Evolutionary conservation across 2,113 vertebrate genomes (phyloP).

Genomic region (Ahaetulla prasina): DNA sequence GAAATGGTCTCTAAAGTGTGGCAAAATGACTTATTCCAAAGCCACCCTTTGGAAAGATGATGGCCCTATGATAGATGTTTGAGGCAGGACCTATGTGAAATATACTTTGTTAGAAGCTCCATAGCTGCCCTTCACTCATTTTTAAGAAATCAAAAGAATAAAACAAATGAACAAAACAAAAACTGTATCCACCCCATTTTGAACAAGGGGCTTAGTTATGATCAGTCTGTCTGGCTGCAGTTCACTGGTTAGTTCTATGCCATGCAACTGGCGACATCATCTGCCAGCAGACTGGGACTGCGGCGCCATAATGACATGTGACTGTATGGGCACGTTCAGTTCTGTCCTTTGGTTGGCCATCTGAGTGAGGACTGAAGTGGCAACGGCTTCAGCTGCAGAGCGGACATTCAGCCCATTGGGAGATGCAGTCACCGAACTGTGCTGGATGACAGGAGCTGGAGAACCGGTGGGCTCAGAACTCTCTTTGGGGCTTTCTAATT

Average conservation of each 20-base stretch:
- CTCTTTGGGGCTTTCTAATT: slow-evolving; percentile 86
- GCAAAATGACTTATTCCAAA: background rate
- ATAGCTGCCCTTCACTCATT: slow-evolving; percentile 63
- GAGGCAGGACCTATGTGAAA: slow-evolving; percentile 18
- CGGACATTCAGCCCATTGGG: slow-evolving; percentile 85
- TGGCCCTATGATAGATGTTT: background rate
- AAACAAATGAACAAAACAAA: background rate
- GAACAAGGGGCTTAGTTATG: slow-evolving; percentile 14
- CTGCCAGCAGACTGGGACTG: slow-evolving; percentile 92
- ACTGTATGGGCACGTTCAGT: slow-evolving; percentile 72
- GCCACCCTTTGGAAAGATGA: background rate
- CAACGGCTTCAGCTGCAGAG: slow-evolving; percentile 90
- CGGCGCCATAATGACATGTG: slow-evolving; percentile 83
- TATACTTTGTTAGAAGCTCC: slow-evolving; percentile 38
- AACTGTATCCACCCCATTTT: slow-evolving; percentile 30
- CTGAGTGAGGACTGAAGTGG: slow-evolving; percentile 91
- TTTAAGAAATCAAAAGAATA: background rate
- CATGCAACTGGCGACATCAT: slow-evolving; percentile 76
- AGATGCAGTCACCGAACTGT: slow-evolving; percentile 82
- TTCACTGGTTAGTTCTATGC: slow-evolving; percentile 51
- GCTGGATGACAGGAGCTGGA: slow-evolving; percentile 90
- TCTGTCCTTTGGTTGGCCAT: slow-evolving; percentile 91
- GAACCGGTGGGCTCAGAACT: slow-evolving; percentile 85
- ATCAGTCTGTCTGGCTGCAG: slow-evolving; percentile 43
- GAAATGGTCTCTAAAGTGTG: background rate